Conservation (phyloP, 2,888 invertebrate species). For the Allophyes oxyacanthae region DNA sequence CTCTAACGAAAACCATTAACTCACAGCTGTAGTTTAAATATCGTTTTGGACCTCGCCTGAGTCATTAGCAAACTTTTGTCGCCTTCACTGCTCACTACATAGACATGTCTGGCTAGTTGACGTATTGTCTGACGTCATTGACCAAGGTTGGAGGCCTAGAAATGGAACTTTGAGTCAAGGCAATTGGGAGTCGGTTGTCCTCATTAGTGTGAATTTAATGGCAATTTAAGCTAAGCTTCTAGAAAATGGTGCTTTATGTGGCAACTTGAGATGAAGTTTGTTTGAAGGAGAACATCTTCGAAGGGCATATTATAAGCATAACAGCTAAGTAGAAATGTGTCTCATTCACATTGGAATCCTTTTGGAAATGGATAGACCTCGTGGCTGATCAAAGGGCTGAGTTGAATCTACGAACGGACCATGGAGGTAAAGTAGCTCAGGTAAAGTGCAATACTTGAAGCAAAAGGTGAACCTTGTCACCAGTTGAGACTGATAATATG, state of each 20-base stretch:
- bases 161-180: constrained; percentile 7
- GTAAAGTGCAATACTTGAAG: too few relatives aligned
- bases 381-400: too few relatives aligned
- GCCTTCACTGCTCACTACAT: constrained; percentile 10
- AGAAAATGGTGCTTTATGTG: constrained; percentile 10
- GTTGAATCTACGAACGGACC: too few relatives aligned
- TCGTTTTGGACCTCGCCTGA: constrained; percentile 24
- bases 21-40: constrained; percentile 27
- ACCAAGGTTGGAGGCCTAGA: constrained; percentile 39
- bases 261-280: constrained; percentile 13
- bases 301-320: constrained; percentile 19
- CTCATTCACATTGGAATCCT: too few relatives aligned
- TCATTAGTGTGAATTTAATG: constrained; percentile 21
- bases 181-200: not conserved
- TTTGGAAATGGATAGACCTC: too few relatives aligned
- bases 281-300: constrained; percentile 27
- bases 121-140: constrained; percentile 20
- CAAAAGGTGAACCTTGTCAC: too few relatives aligned
- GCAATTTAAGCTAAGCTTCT: constrained; percentile 12
- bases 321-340: too few relatives aligned
- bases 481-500: too few relatives aligned
- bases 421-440: too few relatives aligned
- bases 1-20: constrained; percentile 20
- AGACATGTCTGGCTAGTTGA: constrained; percentile 35
- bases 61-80: constrained; percentile 36